Evolutionary conservation across 2,797 vertebrate species (phyloP).

Genomic region (Iguana delicatissima): DNA sequence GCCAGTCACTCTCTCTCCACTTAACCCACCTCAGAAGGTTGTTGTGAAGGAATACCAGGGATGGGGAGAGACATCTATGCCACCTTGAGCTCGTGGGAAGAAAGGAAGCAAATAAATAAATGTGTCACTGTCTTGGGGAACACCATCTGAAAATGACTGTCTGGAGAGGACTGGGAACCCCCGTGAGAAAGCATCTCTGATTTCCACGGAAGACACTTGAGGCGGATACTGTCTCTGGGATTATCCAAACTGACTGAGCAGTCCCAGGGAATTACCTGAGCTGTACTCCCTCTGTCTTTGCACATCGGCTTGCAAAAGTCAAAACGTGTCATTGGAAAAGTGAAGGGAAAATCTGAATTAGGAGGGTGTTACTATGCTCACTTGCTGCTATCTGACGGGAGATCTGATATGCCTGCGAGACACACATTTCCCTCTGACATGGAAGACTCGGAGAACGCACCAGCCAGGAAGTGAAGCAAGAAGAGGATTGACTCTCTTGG

Average conservation of each 20-base stretch:
- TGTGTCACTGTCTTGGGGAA: neutral
- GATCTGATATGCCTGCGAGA: constrained; percentile 11
- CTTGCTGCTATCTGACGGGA: neutral
- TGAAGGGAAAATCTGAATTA: neutral
- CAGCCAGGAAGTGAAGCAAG: neutral
- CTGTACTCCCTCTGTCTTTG: neutral
- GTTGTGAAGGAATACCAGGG: too few species aligned
- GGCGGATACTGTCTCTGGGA: neutral
- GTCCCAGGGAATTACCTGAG: neutral
- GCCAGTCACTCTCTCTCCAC: too few species aligned
- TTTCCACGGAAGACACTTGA: neutral
- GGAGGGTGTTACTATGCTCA: neutral
- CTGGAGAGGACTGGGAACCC: neutral
- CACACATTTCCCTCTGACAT: neutral
- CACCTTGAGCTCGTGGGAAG: too few species aligned
- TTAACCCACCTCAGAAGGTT: too few species aligned
- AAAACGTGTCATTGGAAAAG: neutral
- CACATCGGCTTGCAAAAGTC: neutral
- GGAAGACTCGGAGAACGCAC: neutral
- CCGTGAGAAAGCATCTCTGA: neutral
- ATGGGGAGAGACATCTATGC: too few species aligned
- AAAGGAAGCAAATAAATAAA: neutral
- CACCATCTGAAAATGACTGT: neutral
- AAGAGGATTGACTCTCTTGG: neutral
- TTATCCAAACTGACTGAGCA: neutral